Base-by-base conservation (phyloP, 2,797 vertebrate genomes). In the Rhinoraja longicauda region DNA sequence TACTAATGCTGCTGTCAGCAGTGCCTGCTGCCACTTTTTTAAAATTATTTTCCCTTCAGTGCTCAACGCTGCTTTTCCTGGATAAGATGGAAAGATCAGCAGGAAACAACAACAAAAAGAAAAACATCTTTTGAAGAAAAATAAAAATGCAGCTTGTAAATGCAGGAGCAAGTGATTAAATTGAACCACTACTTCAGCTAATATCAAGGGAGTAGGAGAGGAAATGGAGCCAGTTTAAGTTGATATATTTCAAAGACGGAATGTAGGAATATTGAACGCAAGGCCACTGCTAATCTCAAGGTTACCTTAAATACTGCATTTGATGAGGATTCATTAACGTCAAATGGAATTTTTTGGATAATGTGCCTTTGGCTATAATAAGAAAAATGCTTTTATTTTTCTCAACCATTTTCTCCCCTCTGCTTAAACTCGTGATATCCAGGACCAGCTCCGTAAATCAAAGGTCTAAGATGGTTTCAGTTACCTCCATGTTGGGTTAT, bases 1-100 rank as follows among this genome's bases (percentile, higher is more conserved):
- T 53, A 81, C 78, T 45, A 81, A 81, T 81, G 39, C 24, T 82
- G 81, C 81, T 57, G 45, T n/a, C 81, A 57, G 24, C 81, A 82
- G 45, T 9, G 9, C 7, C 45, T 81, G 57, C 45, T 57, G 24
- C 9, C 45, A 57, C 26, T 73, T 82, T 82, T 53, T 57, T n/a
- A n/a, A n/a, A n/a, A 8, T 82, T 57, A 8, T 29, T 82, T 82
- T 82, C 45, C 21, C 57, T 82, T 82, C 24, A 26, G 0, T 26
- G 45, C 13, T 82, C 4, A 24, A 24, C 13, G 45, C 53, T 15
- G 19, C 39, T 76, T 59, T 59, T 29, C 5, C 81, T 12, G 53
- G 24, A 53, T 26, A 57, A 57, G 21, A 57, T 9, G 4, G 45
- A 57, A 57, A 57, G 24, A 26, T 9, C 81, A 82, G 81, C 21